Conservation (phyloP, 2,888 invertebrate species). For the Lymantria dispar region DNA sequence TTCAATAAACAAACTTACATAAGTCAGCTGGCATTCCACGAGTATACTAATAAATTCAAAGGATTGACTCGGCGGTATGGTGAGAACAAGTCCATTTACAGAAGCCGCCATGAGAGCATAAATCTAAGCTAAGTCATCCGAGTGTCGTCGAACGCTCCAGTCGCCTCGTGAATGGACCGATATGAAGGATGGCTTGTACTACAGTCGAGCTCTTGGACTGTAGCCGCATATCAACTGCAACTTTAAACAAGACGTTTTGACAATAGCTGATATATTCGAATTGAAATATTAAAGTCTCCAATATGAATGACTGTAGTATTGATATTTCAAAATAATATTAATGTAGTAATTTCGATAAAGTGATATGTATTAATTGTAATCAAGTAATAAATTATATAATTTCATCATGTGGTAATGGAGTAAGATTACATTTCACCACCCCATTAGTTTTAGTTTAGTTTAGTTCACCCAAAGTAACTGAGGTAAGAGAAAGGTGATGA, state of each 20-base stretch:
- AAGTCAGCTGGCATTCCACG: slow-evolving; percentile 50
- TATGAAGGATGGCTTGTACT: slow-evolving; percentile 69
- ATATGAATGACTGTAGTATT: slow-evolving; percentile 46
- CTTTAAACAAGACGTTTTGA: slow-evolving; percentile 68
- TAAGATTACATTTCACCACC: too few species aligned
- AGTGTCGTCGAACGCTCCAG: slow-evolving; percentile 59
- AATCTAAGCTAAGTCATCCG: slow-evolving; percentile 65
- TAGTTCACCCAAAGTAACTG: too few species aligned
- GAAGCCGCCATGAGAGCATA: slow-evolving; percentile 72
- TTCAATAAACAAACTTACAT: slow-evolving; percentile 54
- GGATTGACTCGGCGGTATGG: slow-evolving; percentile 64
- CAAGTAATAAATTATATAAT: neutral
- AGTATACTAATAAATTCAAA: slow-evolving; percentile 71
- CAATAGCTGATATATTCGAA: slow-evolving; percentile 67
- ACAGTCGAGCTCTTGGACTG: slow-evolving; percentile 37
- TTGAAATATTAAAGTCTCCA: slow-evolving; percentile 71
- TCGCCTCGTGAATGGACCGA: slow-evolving; percentile 63
- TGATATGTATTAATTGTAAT: neutral
- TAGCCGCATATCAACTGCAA: slow-evolving; percentile 52
- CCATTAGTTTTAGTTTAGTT: too few species aligned
- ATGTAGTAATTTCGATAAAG: neutral
- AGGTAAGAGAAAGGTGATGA: too few species aligned
- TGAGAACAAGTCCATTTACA: slow-evolving; percentile 76
- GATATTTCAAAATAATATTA: slow-evolving; percentile 28
- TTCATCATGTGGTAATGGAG: too few species aligned